Evolutionary conservation across 2,888 invertebrate genomes (phyloP), one percentile per base, ranked within the genome.

Genomic region (Trachelus troglodyta): DNA sequence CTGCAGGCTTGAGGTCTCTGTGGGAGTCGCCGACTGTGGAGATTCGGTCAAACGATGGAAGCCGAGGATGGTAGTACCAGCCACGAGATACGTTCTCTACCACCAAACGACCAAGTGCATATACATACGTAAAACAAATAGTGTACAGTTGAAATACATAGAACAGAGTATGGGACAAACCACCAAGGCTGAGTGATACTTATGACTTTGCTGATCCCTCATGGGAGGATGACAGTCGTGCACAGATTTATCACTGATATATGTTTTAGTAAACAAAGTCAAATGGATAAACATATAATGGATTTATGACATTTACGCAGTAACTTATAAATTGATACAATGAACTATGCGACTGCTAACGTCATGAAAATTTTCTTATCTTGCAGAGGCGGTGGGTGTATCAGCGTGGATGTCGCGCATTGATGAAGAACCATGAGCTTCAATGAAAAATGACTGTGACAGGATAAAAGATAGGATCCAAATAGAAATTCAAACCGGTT

Each of bases 51-150:
- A 56, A 56, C 2, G 86, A 89, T 83, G 88, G 88, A 87, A 87
- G 84, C 80, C 83, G 87, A 89, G 90, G 88, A 89, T 89, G 90
- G 90, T 85, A 89, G 91, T 91, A 89, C 91, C 91, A 91, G 90
- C 87, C 90, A 89, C 91, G 87, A 86, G 56, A 56, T 56, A 56
- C 56, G 6, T 23, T 56, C 56, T 56, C 56, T 56, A 56, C 56
- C 23, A 56, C 23, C 56, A 9, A 23, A 56, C 56, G 56, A 9
- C 23, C 15, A 56, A 56, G 56, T 23, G 9, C 9, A 23, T 56
- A 23, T 40, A 35, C 12, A 40, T 15, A 40, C 15, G 0, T 23
- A 40, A 40, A 6, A 56, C 23, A 56, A 23, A 56, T 15, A 56
- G 56, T 2, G 23, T 56, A 56, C 56, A 23, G 23, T 23, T 23